These are phyloP conservation scores for Galleria mellonella DNA, from an alignment of 1,140 invertebrate species.

Conservation along the genomic window DNA sequence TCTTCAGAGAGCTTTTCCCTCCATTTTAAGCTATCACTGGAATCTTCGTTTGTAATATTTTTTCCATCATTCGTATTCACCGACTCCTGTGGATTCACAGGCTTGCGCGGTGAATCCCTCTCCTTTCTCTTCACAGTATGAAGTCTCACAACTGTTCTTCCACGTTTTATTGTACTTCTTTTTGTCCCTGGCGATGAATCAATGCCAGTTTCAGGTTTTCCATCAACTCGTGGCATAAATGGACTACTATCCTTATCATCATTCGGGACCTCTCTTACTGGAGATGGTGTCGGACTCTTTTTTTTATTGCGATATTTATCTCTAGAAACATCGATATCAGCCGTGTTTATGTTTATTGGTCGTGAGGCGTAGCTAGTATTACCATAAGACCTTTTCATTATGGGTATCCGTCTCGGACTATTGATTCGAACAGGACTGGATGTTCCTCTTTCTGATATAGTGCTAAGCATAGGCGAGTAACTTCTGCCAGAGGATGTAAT, in stretches of 20 bases:
- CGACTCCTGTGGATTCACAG: slow-evolving; percentile 16
- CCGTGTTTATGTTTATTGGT: slow-evolving; percentile 84
- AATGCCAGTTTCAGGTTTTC: slow-evolving; percentile 59
- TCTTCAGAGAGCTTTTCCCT: slow-evolving; percentile 77
- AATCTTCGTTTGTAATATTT: slow-evolving; percentile 10
- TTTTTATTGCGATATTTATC: slow-evolving; percentile 73
- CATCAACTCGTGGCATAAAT: slow-evolving; percentile 48
- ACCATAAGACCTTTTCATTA: slow-evolving; percentile 42
- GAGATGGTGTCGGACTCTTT: slow-evolving; percentile 10
- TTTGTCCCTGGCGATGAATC: slow-evolving; percentile 49
- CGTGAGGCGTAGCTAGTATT: slow-evolving; percentile 71
- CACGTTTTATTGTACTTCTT: slow-evolving; percentile 78
- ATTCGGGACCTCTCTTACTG: slow-evolving; percentile 23
- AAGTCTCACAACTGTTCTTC: slow-evolving; percentile 81
- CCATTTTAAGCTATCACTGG: slow-evolving; percentile 64
- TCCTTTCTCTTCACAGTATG: slow-evolving; percentile 77
- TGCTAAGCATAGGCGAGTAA: slow-evolving; percentile 83
- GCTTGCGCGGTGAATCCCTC: slow-evolving; percentile 70
- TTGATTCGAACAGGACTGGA: slow-evolving; percentile 56
- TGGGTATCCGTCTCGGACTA: slow-evolving; percentile 51
- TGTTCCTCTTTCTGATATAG: slow-evolving; percentile 79
- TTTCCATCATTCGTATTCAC: neutral
- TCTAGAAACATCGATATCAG: slow-evolving; percentile 86
- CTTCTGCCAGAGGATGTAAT: slow-evolving; percentile 51
- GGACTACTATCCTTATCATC: slow-evolving; percentile 30